phyloP scores from a whole-genome alignment of 2,888 invertebrate species.

The Erebia aethiops region DNA sequence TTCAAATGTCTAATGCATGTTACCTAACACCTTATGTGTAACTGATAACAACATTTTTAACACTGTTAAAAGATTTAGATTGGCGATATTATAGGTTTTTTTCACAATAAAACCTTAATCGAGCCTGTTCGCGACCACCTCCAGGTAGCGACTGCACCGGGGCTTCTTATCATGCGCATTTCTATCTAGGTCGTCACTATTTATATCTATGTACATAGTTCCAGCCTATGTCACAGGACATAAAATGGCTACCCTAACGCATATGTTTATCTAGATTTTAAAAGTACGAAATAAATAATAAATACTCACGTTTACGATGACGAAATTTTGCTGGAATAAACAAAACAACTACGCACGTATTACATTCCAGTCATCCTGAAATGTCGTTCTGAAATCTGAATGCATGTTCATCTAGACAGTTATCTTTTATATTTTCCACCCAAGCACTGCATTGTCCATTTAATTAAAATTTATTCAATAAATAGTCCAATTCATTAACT shows the following conservation, averaged over 20 bases:
- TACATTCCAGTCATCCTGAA: conserved; percentile 50
- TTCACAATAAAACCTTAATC: background rate
- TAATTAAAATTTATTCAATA: conserved; percentile 1
- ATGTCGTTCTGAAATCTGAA: conserved; percentile 43
- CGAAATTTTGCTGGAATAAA: conserved; percentile 30
- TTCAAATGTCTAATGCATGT: conserved; percentile 8
- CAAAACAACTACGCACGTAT: conserved; percentile 38
- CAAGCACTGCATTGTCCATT: conserved; percentile 52
- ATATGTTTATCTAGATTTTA: conserved; percentile 18
- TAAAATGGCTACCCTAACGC: conserved; percentile 48
- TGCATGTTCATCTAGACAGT: conserved; percentile 54
- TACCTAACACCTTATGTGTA: conserved; percentile 2
- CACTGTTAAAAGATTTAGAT: conserved; percentile 1
- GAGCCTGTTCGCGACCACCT: conserved; percentile 27
- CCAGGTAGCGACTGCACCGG: conserved; percentile 37
- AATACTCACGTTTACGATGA: conserved; percentile 42
- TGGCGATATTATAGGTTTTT: background rate
- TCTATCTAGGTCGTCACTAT: conserved; percentile 45
- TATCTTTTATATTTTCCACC: conserved; percentile 59
- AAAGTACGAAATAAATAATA: background rate
- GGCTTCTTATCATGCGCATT: conserved; percentile 49
- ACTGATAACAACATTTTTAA: background rate
- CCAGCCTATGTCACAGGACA: conserved; percentile 27
- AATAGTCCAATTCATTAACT: background rate
- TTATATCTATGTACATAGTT: conserved; percentile 37